Conservation (phyloP, 2,113 vertebrate species). For the Prochilodus magdalenae region DNA sequence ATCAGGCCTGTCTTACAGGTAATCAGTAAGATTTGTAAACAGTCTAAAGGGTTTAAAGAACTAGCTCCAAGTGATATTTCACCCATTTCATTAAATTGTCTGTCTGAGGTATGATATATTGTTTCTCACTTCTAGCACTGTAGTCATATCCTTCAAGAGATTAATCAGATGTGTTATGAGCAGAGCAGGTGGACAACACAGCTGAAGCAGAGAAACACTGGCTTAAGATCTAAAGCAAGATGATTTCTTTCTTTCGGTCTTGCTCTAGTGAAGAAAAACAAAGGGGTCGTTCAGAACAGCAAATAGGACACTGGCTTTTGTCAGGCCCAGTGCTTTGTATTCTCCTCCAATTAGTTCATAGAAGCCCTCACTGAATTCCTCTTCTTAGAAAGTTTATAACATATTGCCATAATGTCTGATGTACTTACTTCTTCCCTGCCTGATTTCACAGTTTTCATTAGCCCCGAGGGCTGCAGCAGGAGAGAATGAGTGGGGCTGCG, state of each 20-base stretch:
- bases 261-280: constrained; percentile 48
- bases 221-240: background rate
- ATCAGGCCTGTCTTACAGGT: background rate
- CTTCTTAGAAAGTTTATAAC: background rate
- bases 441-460: constrained; percentile 37
- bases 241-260: background rate
- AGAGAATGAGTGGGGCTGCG: constrained; percentile 90
- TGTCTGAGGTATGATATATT: background rate
- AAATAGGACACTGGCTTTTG: background rate
- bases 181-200: background rate
- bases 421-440: background rate
- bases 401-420: background rate
- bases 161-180: background rate
- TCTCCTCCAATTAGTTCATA: constrained; percentile 6
- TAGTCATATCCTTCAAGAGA: background rate
- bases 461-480: background rate
- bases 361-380: background rate
- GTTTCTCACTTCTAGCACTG: background rate
- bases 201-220: background rate
- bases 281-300: constrained; percentile 32
- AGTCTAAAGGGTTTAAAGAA: no score
- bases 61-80: no score
- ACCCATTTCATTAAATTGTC: no score
- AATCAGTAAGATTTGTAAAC: background rate
- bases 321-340: background rate